Evolutionary conservation across 2,113 vertebrate species (phyloP), one percentile per base, ranked within the genome.

Genomic region (Delphinus delphis): DNA sequence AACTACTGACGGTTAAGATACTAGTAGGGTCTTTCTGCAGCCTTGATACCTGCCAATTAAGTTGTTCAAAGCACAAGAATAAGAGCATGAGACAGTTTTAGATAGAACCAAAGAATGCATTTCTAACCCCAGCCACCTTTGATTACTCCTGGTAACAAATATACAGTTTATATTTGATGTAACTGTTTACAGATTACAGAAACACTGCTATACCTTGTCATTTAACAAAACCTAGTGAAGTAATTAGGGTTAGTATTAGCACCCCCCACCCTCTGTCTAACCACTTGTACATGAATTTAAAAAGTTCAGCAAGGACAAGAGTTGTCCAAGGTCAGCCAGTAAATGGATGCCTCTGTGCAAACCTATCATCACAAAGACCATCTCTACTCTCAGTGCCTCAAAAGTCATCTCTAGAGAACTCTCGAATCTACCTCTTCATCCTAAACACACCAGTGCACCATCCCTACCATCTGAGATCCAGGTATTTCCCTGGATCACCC

Each of bases 101-200:
- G 23, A 85, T 12, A 68, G 44, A 95, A 95, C 50, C 73, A 86
- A 74, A 97, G 38, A 96, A 94, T 55, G 41, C 12, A 83, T 71
- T 93, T 96, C 60, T 93, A 93, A 77, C 82, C 47, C 65, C 33
- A 93, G 85, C 17, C 13, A 88, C 6, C 68, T 31, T 62, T 93
- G 86, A 65, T 82, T 81, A 62, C n/a, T 47, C 62, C 11, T 84
- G 62, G 44, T 12, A n/a, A 86, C 77, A 95, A 93, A 93, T 41
- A 85, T 21, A 96, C 80, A 63, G 33, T 79, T 81, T 79, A 31
- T 55, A 90, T 71, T 31, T 86, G 55, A 38, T 82, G 77, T 70
- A 71, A 55, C 53, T 89, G 10, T 90, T 96, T 65, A 86, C 1
- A 96, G 86, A 83, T n/a, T 58, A 96, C 41, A 89, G 93, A 93